Evolutionary conservation across 2,797 vertebrate species (phyloP).

Genomic region (Salmo trutta): DNA sequence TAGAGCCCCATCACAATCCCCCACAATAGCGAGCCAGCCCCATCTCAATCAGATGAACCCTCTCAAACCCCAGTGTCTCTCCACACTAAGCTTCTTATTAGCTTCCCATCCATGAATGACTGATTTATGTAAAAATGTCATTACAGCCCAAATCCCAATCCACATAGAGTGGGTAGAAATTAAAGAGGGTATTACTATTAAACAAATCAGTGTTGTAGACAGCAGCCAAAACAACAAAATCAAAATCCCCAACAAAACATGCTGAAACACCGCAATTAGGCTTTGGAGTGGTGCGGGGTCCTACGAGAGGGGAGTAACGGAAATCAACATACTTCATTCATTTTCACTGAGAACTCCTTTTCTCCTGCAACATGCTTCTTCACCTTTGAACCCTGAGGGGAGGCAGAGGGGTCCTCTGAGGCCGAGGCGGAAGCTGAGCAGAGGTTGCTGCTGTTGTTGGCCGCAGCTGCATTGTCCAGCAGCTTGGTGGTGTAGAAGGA

Average conservation of each 20-base stretch:
- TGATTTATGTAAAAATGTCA: constrained; percentile 63
- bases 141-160: constrained; percentile 62
- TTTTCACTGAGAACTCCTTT: constrained; percentile 99
- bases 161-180: constrained; percentile 68
- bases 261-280: constrained; percentile 66
- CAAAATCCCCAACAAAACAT: constrained; percentile 80
- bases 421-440: background rate
- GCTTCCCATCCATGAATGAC: constrained; percentile 60
- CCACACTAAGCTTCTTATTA: constrained; percentile 59
- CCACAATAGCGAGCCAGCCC: constrained; percentile 31
- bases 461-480: constrained; percentile 79
- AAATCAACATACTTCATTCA: constrained; percentile 99
- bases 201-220: constrained; percentile 54
- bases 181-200: constrained; percentile 60
- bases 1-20: background rate
- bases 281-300: constrained; percentile 35
- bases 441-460: constrained; percentile 68
- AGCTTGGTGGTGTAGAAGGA: constrained; percentile 99
- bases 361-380: constrained; percentile 99
- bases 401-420: constrained; percentile 86
- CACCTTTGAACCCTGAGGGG: constrained; percentile 99
- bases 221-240: constrained; percentile 59
- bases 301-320: constrained; percentile 81
- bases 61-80: constrained; percentile 55
- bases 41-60: constrained; percentile 60